These are phyloP conservation scores for Drosophila ficusphila DNA, from an alignment of 1,140 invertebrate species.

Conservation along the genomic window DNA sequence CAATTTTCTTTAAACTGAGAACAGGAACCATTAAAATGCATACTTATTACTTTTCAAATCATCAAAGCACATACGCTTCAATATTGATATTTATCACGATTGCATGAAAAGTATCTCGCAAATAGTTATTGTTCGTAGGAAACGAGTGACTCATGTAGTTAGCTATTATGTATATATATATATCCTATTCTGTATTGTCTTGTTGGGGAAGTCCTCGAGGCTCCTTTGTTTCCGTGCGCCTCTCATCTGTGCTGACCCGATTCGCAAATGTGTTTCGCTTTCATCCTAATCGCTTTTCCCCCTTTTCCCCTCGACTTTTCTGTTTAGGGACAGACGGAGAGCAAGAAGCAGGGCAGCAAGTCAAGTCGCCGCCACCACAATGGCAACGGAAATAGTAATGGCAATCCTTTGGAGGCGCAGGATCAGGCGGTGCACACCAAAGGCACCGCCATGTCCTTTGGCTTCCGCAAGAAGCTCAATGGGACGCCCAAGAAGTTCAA, in stretches of 20 bases:
- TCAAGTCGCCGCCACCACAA: conserved; percentile 55
- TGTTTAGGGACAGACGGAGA: conserved; percentile 81
- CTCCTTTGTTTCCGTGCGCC: conserved; percentile 29
- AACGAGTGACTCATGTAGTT: conserved; percentile 33
- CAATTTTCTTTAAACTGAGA: not conserved
- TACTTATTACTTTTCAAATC: not conserved
- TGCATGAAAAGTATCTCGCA: conserved; percentile 29
- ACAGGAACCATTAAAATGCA: not conserved
- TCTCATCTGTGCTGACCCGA: conserved; percentile 60
- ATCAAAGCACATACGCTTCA: not conserved
- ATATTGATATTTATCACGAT: conserved; percentile 16
- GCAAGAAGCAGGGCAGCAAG: conserved; percentile 77
- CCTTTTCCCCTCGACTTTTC: not conserved
- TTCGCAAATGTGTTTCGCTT: conserved; percentile 45
- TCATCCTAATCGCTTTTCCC: conserved; percentile 47
- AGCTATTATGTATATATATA: conserved; percentile 12
- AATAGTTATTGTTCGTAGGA: conserved; percentile 31
- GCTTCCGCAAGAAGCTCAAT: conserved; percentile 84
- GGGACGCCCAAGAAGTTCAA: conserved; percentile 81
- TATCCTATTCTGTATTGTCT: conserved; percentile 33
- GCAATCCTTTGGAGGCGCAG: conserved; percentile 32
- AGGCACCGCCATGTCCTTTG: conserved; percentile 85
- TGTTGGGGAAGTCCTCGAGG: conserved; percentile 32
- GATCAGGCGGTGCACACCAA: conserved; percentile 72
- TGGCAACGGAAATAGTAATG: conserved; percentile 47